Percentiles rank a stretch among this genome's conserved stretches.
Evolutionary conservation across 2,113 vertebrate species (phyloP).

Genomic region (Dasyprocta punctata): DNA sequence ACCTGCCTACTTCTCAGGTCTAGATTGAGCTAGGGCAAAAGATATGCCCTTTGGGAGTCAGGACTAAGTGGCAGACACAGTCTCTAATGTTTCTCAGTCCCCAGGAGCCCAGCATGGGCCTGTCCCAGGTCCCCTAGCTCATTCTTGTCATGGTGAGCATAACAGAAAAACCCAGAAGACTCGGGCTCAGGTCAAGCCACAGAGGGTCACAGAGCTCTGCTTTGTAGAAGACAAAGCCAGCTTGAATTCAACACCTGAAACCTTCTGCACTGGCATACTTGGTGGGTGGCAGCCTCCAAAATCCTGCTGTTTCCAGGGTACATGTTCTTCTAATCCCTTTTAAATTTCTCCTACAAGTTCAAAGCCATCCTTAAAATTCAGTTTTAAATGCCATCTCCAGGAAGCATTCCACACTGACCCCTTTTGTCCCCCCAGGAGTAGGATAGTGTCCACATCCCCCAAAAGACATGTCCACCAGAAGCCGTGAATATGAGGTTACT

Average conservation of each 20-base stretch:
- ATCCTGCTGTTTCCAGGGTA: neutral
- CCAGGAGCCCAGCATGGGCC: neutral
- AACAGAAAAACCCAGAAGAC: neutral
- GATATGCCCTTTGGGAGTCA: neutral
- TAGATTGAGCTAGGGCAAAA: neutral
- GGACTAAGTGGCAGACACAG: no score
- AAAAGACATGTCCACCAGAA: neutral
- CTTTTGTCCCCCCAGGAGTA: neutral
- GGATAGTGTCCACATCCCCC: no score
- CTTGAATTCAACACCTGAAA: neutral
- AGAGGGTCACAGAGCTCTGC: neutral
- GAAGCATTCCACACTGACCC: neutral
- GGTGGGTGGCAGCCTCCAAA: neutral
- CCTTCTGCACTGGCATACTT: neutral
- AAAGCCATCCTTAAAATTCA: neutral
- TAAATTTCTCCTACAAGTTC: neutral
- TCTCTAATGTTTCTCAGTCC: neutral
- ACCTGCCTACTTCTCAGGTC: neutral
- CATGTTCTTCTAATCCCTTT: neutral
- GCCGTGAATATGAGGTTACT: neutral
- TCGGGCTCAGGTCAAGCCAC: neutral
- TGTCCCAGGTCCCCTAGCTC: neutral
- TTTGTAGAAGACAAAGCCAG: neutral
- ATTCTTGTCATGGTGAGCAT: neutral
- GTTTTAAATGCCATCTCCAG: neutral